Evolutionary conservation across 1,140 invertebrate genomes (phyloP).

Genomic region (Tetramorium parvispinum): DNA sequence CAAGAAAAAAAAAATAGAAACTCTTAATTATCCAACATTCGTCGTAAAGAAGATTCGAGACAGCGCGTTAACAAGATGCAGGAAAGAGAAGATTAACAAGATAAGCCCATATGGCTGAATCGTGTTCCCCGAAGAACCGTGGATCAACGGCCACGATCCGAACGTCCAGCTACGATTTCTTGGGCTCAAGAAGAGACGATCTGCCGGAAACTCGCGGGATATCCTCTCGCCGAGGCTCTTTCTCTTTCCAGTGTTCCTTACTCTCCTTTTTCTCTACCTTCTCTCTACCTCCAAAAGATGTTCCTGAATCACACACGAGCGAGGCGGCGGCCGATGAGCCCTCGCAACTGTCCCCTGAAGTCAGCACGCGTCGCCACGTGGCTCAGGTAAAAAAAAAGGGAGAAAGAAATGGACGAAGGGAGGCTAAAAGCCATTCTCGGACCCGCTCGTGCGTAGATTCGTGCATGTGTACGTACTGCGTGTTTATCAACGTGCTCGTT

Average conservation of each 20-base stretch:
- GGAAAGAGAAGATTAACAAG: background rate
- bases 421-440: slow-evolving; percentile 76
- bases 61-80: background rate
- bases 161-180: background rate
- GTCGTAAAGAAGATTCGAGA: background rate
- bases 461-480: slow-evolving; percentile 34
- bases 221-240: background rate
- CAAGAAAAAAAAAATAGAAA: background rate
- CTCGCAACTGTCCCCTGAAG: slow-evolving; percentile 76
- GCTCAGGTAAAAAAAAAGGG: slow-evolving; percentile 75
- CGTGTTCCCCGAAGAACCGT: background rate
- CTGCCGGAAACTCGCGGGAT: background rate
- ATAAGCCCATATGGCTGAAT: slow-evolving; percentile 4
- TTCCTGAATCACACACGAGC: slow-evolving; percentile 61
- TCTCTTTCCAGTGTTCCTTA: background rate
- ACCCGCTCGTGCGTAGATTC: slow-evolving; percentile 68
- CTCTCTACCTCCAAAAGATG: background rate
- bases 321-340: slow-evolving; percentile 71
- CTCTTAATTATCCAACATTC: background rate
- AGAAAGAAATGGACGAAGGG: slow-evolving; percentile 33
- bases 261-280: background rate
- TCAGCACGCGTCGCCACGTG: slow-evolving; percentile 82
- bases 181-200: background rate
- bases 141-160: background rate
- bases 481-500: slow-evolving; percentile 50